Percentiles rank a stretch among this genome's conserved stretches.
Evolutionary conservation across 2,113 vertebrate species (phyloP).

Genomic region (Mustelus asterias): DNA sequence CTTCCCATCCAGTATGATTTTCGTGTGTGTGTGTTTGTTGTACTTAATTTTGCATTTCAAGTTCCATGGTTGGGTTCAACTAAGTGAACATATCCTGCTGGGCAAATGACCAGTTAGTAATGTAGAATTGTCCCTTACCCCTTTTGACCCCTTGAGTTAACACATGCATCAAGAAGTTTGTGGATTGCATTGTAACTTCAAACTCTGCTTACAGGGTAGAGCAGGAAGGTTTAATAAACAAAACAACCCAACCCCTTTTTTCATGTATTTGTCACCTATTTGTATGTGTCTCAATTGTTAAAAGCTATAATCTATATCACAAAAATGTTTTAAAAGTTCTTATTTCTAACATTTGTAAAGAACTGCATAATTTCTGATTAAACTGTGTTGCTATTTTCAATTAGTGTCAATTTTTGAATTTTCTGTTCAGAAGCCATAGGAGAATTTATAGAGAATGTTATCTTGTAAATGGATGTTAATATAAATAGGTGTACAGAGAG

Average conservation of each 20-base stretch:
- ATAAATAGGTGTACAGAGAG: conserved; percentile 37
- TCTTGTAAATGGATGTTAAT: conserved; percentile 37
- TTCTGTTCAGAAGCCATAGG: conserved; percentile 38
- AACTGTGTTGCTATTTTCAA: conserved; percentile 37
- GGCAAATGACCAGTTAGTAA: conserved; percentile 3
- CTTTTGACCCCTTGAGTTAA: conserved; percentile 10
- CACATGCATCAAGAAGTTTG: not conserved
- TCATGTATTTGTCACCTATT: conserved; percentile 35
- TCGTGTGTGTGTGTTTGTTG: not conserved
- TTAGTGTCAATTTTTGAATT: conserved; percentile 36
- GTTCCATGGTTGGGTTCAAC: conserved; percentile 20
- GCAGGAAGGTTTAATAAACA: conserved; percentile 26
- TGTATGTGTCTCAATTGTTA: conserved; percentile 35
- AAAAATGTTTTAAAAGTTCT: conserved; percentile 34
- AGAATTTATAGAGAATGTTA: conserved; percentile 37
- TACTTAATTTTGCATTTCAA: conserved; percentile 26
- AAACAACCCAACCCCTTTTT: conserved; percentile 26
- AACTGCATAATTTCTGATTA: conserved; percentile 38
- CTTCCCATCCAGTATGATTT: conserved; percentile 29
- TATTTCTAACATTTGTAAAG: conserved; percentile 38
- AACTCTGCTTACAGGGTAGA: not conserved
- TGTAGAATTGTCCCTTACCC: not conserved
- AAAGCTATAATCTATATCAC: conserved; percentile 36
- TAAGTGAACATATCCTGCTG: conserved; percentile 28
- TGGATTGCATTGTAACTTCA: conserved; percentile 26